phyloP scores from a whole-genome alignment of 2,113 vertebrate genomes.

The Alligator mississippiensis region DNA sequence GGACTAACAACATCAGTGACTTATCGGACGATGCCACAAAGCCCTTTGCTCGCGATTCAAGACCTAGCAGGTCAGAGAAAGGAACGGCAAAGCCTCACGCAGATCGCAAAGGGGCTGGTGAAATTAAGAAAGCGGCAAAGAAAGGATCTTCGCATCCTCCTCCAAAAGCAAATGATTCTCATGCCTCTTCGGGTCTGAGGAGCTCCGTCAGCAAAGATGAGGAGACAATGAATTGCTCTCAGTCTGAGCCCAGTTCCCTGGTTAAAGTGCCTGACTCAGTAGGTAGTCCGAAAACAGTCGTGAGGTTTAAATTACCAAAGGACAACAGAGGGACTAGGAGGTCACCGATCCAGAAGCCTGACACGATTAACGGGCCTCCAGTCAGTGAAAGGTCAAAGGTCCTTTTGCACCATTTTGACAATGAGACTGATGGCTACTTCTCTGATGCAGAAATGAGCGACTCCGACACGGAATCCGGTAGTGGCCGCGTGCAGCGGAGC shows the following conservation, averaged over 20 bases:
- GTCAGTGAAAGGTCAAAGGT: slow-evolving; percentile 73
- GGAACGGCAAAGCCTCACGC: slow-evolving; percentile 45
- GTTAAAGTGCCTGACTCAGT: slow-evolving; percentile 83
- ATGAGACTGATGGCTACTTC: slow-evolving; percentile 92
- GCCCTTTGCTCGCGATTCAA: slow-evolving; percentile 65
- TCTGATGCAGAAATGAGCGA: slow-evolving; percentile 94
- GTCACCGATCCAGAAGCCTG: slow-evolving; percentile 71
- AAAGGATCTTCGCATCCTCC: slow-evolving; percentile 81
- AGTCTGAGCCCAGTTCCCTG: slow-evolving; percentile 69
- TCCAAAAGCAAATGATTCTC: slow-evolving; percentile 84
- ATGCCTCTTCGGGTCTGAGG: slow-evolving; percentile 75
- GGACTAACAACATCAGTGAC: slow-evolving; percentile 66
- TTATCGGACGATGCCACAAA: slow-evolving; percentile 70
- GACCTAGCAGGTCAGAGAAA: slow-evolving; percentile 70
- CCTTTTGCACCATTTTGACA: slow-evolving; percentile 78
- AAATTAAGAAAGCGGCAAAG: slow-evolving; percentile 69
- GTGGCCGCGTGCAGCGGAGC: slow-evolving; percentile 81
- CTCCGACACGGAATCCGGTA: slow-evolving; percentile 81
- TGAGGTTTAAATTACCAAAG: slow-evolving; percentile 84
- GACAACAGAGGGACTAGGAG: slow-evolving; percentile 81
- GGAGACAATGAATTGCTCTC: slow-evolving; percentile 49
- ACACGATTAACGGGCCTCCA: slow-evolving; percentile 45
- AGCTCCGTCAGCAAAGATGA: slow-evolving; percentile 67
- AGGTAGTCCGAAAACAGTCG: slow-evolving; percentile 74
- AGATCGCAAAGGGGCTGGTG: slow-evolving; percentile 51